Evolutionary conservation across 2,888 invertebrate genomes (phyloP), one percentile per base, ranked within the genome.

Genomic region (Trichopoda pennipes): DNA sequence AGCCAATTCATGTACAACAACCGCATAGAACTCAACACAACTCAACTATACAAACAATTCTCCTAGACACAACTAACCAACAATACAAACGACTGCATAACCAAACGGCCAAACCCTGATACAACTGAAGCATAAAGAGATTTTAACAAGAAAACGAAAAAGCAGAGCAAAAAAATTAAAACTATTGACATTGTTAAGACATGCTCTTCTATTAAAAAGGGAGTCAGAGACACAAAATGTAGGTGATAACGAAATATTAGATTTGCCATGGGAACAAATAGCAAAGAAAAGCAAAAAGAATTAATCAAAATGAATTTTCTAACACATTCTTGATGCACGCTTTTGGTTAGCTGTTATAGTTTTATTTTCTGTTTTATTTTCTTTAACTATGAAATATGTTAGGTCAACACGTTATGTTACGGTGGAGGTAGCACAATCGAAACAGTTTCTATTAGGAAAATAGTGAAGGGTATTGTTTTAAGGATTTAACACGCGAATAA

Each of bases 1-100:
- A 73, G 73, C 28, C 85, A 87, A 85, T 61, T 19, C 85, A 85
- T 88, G 85, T 86, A 85, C 85, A 86, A 84, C 84, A 85, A 82
- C 82, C 75, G 70, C 74, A 78, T 44, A 53, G 63, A 72, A 73
- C 38, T 73, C 81, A 79, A 72, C 64, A n/a, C n/a, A n/a, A n/a
- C n/a, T n/a, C n/a, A 79, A 61, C 53, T 38, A 55, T 49, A 58
- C 66, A 75, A 66, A 69, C 66, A 61, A 44, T 47, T n/a, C 19
- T 17, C 10, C 44, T 60, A 17, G n/a, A 73, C 19, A 63, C 58
- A 70, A 64, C n/a, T 23, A 60, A 32, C 69, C 58, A 61, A 55
- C 58, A 23, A 35, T 17, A 58, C 35, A 58, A 56, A 47, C 19
- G n/a, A 69, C 69, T 42, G 42, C 66, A 73, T 53, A 55, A 79